phyloP scores from a whole-genome alignment of 2,888 invertebrate species.

The Tetrapedia diversipes region DNA sequence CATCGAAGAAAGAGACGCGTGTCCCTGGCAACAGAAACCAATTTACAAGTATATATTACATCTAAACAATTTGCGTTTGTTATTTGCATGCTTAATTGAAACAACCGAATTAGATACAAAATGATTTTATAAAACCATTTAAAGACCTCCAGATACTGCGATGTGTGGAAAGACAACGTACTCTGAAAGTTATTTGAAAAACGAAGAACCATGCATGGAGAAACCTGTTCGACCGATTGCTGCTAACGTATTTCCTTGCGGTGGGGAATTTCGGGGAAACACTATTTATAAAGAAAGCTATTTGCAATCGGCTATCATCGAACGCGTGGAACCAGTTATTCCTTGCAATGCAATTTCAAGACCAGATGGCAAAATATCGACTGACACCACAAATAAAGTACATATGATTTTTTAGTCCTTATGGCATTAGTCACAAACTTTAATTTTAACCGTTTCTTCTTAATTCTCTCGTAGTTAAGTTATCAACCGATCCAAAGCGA shows the following conservation, averaged over 20 bases:
- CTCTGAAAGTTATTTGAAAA: constrained; percentile 76
- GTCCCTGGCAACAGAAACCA: constrained; percentile 79
- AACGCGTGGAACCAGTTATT: constrained; percentile 68
- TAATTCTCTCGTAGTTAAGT: constrained; percentile 74
- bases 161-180: constrained; percentile 80
- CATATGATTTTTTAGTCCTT: no score
- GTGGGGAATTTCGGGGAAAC: constrained; percentile 58
- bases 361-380: constrained; percentile 73
- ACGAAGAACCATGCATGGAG: constrained; percentile 54
- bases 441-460: neutral
- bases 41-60: constrained; percentile 70
- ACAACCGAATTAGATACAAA: neutral
- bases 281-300: constrained; percentile 77
- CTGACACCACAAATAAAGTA: constrained; percentile 81
- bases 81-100: neutral
- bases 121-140: neutral
- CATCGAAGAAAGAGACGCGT: constrained; percentile 73
- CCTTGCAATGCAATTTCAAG: constrained; percentile 72
- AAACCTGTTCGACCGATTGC: constrained; percentile 68
- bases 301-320: constrained; percentile 58
- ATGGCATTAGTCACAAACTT: neutral
- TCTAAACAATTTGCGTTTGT: neutral
- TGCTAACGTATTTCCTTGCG: constrained; percentile 62
- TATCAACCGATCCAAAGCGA: constrained; percentile 76
- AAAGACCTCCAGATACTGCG: constrained; percentile 72